Conservation (phyloP, 2,797 vertebrate species). For the Pelodytes ibericus region DNA sequence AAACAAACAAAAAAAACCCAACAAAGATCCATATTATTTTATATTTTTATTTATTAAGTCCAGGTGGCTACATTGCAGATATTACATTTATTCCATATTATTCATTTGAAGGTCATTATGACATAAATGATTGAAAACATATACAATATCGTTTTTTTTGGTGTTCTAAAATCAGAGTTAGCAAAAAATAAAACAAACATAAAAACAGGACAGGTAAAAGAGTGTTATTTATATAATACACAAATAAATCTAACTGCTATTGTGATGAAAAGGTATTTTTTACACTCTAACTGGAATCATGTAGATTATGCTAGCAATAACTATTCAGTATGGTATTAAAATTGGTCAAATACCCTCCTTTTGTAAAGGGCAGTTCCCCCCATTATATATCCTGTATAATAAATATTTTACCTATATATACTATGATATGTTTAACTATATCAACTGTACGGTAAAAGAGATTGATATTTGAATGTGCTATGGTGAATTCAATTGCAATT, state of each 20-base stretch:
- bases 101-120: slow-evolving; percentile 4
- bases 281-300: not conserved
- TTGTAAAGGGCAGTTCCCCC: not conserved
- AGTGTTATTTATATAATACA: too few relatives aligned
- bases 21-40: not conserved
- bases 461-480: not conserved
- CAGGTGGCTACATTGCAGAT: too few relatives aligned
- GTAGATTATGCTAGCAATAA: slow-evolving; percentile 42
- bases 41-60: not conserved
- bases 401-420: slow-evolving; percentile 9
- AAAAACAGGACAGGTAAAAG: not conserved
- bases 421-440: not conserved
- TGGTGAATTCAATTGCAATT: not conserved
- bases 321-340: slow-evolving; percentile 13
- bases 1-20: too few relatives aligned
- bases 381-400: slow-evolving; percentile 35
- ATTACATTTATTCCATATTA: not conserved
- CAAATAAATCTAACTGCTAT: slow-evolving; percentile 13
- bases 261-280: slow-evolving; percentile 11
- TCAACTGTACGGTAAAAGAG: not conserved
- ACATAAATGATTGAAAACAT: not conserved
- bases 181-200: not conserved
- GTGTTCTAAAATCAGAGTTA: not conserved
- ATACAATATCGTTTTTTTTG: too few relatives aligned
- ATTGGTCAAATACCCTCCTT: not conserved